Evolutionary conservation across 1,140 invertebrate genomes (phyloP).

Genomic region (Agraylea sexmaculata): DNA sequence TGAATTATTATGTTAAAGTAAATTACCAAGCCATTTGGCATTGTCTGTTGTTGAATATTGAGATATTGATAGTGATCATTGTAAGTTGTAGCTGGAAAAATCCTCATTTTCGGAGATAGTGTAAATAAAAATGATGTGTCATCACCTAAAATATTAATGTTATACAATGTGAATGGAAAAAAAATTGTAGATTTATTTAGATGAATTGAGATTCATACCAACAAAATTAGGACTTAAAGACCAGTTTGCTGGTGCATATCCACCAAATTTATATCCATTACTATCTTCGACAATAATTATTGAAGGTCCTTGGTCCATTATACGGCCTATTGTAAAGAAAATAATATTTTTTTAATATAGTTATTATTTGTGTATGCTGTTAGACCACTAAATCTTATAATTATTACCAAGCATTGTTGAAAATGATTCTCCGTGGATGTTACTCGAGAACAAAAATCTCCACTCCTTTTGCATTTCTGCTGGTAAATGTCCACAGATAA

Average conservation of each 20-base stretch:
- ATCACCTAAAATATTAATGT: conserved; percentile 39
- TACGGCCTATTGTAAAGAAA: conserved; percentile 41
- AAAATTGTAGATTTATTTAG: background rate
- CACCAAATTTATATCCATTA: conserved; percentile 78
- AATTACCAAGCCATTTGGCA: conserved; percentile 81
- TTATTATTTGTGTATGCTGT: background rate
- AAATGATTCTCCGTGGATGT: conserved; percentile 74
- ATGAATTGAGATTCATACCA: background rate
- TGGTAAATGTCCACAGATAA: conserved; percentile 63
- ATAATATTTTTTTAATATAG: conserved; percentile 4
- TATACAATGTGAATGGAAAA: background rate
- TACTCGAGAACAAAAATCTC: conserved; percentile 72
- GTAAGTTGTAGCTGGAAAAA: conserved; percentile 65
- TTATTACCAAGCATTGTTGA: conserved; percentile 56
- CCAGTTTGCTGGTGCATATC: conserved; percentile 71
- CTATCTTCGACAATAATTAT: conserved; percentile 67
- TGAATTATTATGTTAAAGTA: conserved; percentile 14
- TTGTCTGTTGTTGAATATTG: conserved; percentile 77
- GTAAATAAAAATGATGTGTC: conserved; percentile 72
- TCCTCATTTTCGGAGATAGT: conserved; percentile 61
- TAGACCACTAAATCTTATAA: background rate
- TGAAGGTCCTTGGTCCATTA: conserved; percentile 65
- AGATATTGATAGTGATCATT: conserved; percentile 87
- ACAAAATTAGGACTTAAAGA: conserved; percentile 32
- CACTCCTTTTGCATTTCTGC: conserved; percentile 60